Conservation (phyloP, 2,888 invertebrate genomes). For the Rhagophthalmus giganteus region DNA sequence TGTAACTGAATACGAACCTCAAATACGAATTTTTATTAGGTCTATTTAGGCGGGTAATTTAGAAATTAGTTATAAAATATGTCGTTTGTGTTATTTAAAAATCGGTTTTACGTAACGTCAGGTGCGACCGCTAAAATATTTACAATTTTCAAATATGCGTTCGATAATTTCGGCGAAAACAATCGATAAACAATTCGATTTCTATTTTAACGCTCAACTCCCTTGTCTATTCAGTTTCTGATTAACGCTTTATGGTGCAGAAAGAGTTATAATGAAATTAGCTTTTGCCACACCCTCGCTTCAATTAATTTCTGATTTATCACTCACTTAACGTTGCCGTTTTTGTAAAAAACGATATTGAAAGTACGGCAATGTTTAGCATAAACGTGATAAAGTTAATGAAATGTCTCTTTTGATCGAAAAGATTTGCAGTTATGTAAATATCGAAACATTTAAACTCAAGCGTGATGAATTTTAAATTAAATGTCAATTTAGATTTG, state of each 20-base stretch:
- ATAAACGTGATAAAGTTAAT: background rate
- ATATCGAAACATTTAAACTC: background rate
- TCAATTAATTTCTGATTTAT: background rate
- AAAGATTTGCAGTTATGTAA: background rate
- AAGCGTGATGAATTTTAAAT: slow-evolving; percentile 3
- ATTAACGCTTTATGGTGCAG: background rate
- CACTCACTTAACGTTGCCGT: background rate
- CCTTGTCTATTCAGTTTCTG: background rate
- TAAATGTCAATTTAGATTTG: slow-evolving; percentile 1
- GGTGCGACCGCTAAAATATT: too few relatives aligned
- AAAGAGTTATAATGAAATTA: background rate
- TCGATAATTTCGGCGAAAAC: too few relatives aligned
- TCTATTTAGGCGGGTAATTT: too few relatives aligned
- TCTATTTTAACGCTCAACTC: too few relatives aligned
- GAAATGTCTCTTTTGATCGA: background rate
- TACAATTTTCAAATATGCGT: too few relatives aligned
- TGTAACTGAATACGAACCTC: too few relatives aligned
- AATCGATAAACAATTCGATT: too few relatives aligned
- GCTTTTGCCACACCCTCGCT: background rate
- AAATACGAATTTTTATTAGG: too few relatives aligned
- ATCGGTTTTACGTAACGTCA: too few relatives aligned
- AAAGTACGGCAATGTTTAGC: too few relatives aligned
- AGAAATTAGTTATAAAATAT: too few relatives aligned
- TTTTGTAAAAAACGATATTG: background rate
- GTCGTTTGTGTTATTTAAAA: too few relatives aligned